Conservation (phyloP, 2,797 vertebrate genomes). For the Cuniculus paca region DNA sequence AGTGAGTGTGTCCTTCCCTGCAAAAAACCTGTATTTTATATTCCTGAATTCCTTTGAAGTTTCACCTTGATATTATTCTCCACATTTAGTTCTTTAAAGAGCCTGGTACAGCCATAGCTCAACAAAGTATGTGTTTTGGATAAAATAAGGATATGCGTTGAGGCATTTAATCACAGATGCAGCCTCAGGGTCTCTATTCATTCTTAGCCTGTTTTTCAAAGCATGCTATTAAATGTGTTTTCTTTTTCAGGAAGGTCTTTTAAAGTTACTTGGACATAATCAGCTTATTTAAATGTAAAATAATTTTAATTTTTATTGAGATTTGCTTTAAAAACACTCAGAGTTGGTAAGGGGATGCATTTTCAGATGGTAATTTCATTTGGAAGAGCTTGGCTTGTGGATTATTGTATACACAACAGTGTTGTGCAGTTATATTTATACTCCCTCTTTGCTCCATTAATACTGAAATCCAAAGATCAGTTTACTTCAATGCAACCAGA, state of each 20-base stretch:
- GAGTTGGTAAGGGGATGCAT: neutral
- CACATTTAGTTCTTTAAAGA: slow-evolving; percentile 38
- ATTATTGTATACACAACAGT: neutral
- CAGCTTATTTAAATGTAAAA: slow-evolving; percentile 43
- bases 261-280: neutral
- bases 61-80: slow-evolving; percentile 31
- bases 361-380: slow-evolving; percentile 17
- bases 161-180: slow-evolving; percentile 49
- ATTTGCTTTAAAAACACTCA: neutral
- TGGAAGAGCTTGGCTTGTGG: slow-evolving; percentile 6
- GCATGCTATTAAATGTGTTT: neutral
- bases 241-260: slow-evolving; percentile 23
- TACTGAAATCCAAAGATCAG: slow-evolving; percentile 50
- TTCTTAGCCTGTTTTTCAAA: slow-evolving; percentile 39
- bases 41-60: slow-evolving; percentile 39
- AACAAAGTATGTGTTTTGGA: neutral
- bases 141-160: slow-evolving; percentile 32
- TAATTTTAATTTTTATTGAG: slow-evolving; percentile 50
- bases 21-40: neutral
- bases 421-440: neutral
- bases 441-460: neutral
- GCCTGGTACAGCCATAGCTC: neutral
- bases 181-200: neutral
- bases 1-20: neutral
- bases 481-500: slow-evolving; percentile 39